phyloP scores from a whole-genome alignment of 1,140 invertebrate species.

The Trachymyrmex septentrionalis region DNA sequence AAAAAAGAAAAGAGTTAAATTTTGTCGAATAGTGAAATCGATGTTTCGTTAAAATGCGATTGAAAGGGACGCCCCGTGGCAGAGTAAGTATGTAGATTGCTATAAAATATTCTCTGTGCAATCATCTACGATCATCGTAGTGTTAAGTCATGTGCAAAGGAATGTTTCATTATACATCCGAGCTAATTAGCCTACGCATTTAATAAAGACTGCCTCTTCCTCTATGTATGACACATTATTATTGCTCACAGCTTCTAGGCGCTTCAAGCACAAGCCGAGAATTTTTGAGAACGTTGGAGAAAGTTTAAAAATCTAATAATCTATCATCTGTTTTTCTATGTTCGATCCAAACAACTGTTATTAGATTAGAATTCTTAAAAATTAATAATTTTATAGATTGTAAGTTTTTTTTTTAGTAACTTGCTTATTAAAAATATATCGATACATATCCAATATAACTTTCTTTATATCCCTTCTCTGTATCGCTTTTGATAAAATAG shows the following conservation, averaged over 20 bases:
- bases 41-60: constrained; percentile 64
- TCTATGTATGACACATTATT: constrained; percentile 38
- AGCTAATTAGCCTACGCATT: constrained; percentile 83
- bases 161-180: constrained; percentile 83
- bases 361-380: neutral
- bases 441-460: no score
- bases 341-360: neutral
- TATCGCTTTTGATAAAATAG: no score
- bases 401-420: no score
- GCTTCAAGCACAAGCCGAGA: neutral
- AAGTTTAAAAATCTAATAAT: neutral
- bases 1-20: constrained; percentile 11
- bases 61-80: constrained; percentile 19
- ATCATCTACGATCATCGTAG: constrained; percentile 72
- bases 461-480: no score
- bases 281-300: neutral
- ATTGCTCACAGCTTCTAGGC: constrained; percentile 35
- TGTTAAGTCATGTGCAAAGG: constrained; percentile 83
- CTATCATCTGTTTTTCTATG: neutral
- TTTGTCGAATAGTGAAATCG: constrained; percentile 48
- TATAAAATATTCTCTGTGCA: constrained; percentile 74
- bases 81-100: constrained; percentile 58
- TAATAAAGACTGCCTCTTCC: constrained; percentile 77
- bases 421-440: no score
- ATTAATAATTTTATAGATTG: neutral